Evolutionary conservation across 2,888 invertebrate genomes (phyloP).

Genomic region (Zhuqinia jingwanae): DNA sequence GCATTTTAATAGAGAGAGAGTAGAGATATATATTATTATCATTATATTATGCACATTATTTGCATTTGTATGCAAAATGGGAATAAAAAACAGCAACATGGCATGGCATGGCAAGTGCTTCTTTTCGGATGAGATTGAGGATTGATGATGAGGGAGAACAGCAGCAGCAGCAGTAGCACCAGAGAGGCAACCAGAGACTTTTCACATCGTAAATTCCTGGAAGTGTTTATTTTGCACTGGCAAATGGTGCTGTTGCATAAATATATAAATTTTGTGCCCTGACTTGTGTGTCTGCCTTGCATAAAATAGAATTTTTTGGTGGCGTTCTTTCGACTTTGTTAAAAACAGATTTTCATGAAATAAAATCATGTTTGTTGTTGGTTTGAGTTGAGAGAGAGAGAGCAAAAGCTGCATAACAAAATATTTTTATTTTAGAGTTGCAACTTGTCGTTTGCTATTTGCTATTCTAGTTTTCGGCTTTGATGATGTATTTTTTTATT

Average conservation of each 20-base stretch:
- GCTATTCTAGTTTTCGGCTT: neutral
- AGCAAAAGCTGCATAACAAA: constrained; percentile 24
- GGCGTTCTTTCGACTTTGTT: constrained; percentile 3
- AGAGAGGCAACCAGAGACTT: constrained; percentile 30
- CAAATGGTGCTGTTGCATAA: constrained; percentile 28
- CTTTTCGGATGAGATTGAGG: constrained; percentile 7
- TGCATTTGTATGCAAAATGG: constrained; percentile 65
- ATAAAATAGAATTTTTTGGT: neutral
- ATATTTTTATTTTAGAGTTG: neutral
- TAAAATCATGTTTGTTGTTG: constrained; percentile 41
- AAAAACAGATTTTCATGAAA: constrained; percentile 41
- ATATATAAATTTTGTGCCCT: constrained; percentile 36
- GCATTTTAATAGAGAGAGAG: neutral
- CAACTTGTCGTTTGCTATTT: neutral
- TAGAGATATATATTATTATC: neutral
- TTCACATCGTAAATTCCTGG: constrained; percentile 45
- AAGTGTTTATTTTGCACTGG: constrained; percentile 47
- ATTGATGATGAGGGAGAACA: too few species aligned
- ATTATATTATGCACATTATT: constrained; percentile 51
- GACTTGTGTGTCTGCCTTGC: neutral
- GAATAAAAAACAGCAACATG: constrained; percentile 27
- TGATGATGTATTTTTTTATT: neutral
- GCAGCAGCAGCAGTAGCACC: neutral
- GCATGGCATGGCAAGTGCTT: neutral
- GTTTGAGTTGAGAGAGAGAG: constrained; percentile 16